Conservation (phyloP, 2,797 vertebrate genomes). For the Characodon lateralis region DNA sequence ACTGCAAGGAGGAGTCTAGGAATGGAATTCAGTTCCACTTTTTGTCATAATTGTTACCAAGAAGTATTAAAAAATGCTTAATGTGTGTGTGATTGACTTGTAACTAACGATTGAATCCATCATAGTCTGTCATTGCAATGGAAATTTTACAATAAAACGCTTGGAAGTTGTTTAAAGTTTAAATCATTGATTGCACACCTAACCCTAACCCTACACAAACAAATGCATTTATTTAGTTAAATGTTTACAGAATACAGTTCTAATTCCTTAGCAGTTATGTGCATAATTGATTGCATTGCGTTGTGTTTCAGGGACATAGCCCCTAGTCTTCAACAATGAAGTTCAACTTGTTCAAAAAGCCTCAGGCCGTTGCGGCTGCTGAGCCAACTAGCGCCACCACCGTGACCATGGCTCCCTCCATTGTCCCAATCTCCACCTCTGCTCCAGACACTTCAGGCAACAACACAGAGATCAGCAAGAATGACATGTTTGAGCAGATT, state of each 20-base stretch:
- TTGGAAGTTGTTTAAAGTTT: background rate
- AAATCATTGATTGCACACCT: background rate
- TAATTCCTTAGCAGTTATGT: background rate
- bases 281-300: background rate
- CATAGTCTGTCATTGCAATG: background rate
- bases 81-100: background rate
- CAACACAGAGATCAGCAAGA: conserved; percentile 81
- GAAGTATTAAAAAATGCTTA: background rate
- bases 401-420: conserved; percentile 65
- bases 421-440: conserved; percentile 69
- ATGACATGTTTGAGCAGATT: conserved; percentile 90
- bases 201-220: background rate
- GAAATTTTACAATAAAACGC: background rate
- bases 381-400: conserved; percentile 76
- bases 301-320: conserved; percentile 60
- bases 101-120: background rate
- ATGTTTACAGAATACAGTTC: background rate
- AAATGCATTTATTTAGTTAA: background rate
- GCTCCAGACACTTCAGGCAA: conserved; percentile 84
- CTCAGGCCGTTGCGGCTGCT: conserved; percentile 70
- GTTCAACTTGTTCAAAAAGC: conserved; percentile 79
- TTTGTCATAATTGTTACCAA: background rate
- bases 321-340: conserved; percentile 78
- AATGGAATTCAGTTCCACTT: background rate
- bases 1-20: background rate